phyloP scores from a whole-genome alignment of 1,140 invertebrate species.

The Tetramorium simillimum region DNA sequence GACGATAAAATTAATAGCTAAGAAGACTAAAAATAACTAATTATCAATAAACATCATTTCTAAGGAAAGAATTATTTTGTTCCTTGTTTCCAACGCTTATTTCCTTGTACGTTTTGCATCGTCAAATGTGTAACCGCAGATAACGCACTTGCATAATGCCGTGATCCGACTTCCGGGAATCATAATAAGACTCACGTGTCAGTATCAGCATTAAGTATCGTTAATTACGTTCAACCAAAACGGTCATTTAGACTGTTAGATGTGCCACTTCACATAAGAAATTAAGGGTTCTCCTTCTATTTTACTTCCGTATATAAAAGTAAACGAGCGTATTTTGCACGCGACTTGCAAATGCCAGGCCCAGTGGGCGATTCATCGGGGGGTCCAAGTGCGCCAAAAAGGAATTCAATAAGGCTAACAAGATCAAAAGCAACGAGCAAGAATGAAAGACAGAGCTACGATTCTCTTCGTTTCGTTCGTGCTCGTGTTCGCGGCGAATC shows the following conservation, averaged over 20 bases:
- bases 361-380: background rate
- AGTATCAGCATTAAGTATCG: conserved; percentile 39
- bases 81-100: background rate
- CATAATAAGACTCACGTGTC: conserved; percentile 15
- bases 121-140: background rate
- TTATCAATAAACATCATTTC: background rate
- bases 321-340: background rate
- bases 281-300: conserved; percentile 61
- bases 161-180: background rate
- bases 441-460: background rate
- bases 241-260: conserved; percentile 28
- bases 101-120: background rate
- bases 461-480: conserved; percentile 25
- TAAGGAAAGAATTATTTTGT: background rate
- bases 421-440: background rate
- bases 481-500: background rate
- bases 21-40: background rate
- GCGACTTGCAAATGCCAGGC: background rate
- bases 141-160: conserved; percentile 29
- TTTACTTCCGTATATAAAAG: conserved; percentile 60
- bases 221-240: conserved; percentile 42
- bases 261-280: background rate
- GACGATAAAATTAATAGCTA: background rate
- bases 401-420: background rate
- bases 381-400: background rate